These are phyloP conservation scores for Palythoa heliodiscus DNA, from an alignment of 92 coral and sea anemone genomes.

Conservation along the genomic window DNA sequence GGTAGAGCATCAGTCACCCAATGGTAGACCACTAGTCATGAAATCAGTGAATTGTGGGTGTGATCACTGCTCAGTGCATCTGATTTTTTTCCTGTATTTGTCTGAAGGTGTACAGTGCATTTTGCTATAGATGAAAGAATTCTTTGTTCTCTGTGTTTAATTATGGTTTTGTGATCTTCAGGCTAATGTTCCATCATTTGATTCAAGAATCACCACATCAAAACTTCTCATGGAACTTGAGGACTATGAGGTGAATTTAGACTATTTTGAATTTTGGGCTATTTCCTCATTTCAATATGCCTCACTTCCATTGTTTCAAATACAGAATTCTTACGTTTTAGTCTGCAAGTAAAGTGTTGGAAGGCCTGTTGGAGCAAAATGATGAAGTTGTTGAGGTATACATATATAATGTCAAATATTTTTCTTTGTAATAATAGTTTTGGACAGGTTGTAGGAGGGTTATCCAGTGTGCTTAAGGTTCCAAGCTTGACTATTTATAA, in stretches of 20 bases:
- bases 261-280: neutral
- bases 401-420: neutral
- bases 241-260: constrained; percentile 79
- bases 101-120: neutral
- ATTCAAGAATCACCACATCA: constrained; percentile 85
- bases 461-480: too few relatives aligned
- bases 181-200: constrained; percentile 85
- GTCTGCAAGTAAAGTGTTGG: constrained; percentile 78
- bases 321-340: constrained; percentile 22
- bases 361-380: constrained; percentile 81
- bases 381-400: constrained; percentile 89
- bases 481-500: too few relatives aligned
- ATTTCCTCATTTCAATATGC: neutral
- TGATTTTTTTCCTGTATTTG: too few relatives aligned
- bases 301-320: neutral
- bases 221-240: constrained; percentile 88
- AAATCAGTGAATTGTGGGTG: too few relatives aligned
- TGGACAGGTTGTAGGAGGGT: neutral
- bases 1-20: too few relatives aligned
- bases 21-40: too few relatives aligned
- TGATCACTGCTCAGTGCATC: too few relatives aligned
- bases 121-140: neutral
- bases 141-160: neutral
- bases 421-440: neutral
- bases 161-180: constrained; percentile 14